Conservation (phyloP, 2,888 invertebrate genomes). For the Amblyjoppa proteus region DNA sequence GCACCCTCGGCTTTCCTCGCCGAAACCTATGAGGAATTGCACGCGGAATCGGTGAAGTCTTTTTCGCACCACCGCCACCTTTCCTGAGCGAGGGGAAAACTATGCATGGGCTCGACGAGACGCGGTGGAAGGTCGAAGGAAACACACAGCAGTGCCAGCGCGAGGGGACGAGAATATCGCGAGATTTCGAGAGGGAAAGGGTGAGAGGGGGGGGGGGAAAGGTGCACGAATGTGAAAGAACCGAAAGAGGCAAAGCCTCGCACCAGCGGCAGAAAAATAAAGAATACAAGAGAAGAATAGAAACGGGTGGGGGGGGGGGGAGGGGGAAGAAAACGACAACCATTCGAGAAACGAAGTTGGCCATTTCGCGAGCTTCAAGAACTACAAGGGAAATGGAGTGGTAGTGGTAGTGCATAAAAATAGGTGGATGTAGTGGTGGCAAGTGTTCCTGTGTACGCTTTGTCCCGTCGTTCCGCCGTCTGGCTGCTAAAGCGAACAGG, state of each 20-base stretch:
- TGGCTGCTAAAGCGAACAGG: constrained; percentile 21
- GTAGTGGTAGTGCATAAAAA: constrained; percentile 16
- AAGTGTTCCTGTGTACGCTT: constrained; percentile 30
- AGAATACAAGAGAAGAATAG: constrained; percentile 16
- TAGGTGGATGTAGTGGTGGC: not conserved
- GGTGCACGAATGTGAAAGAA: constrained; percentile 32
- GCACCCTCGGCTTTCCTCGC: not conserved
- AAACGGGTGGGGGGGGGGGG: constrained; percentile 35
- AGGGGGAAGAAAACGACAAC: constrained; percentile 11
- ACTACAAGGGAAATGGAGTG: constrained; percentile 11
- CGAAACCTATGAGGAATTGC: constrained; percentile 26
- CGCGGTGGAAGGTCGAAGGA: constrained; percentile 10
- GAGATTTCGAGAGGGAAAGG: not conserved
- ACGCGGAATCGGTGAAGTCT: constrained; percentile 31
- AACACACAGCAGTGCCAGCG: constrained; percentile 6
- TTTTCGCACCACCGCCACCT: constrained; percentile 29
- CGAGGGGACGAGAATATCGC: constrained; percentile 9
- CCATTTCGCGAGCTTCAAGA: constrained; percentile 69
- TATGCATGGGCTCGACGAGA: constrained; percentile 23
- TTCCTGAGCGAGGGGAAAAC: not conserved
- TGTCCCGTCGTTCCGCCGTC: constrained; percentile 32
- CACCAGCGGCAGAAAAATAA: constrained; percentile 37
- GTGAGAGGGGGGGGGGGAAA: not conserved
- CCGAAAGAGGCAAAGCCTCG: constrained; percentile 31
- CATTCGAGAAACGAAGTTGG: constrained; percentile 67